phyloP scores from a whole-genome alignment of 2,113 vertebrate genomes.

The Gadus macrocephalus region DNA sequence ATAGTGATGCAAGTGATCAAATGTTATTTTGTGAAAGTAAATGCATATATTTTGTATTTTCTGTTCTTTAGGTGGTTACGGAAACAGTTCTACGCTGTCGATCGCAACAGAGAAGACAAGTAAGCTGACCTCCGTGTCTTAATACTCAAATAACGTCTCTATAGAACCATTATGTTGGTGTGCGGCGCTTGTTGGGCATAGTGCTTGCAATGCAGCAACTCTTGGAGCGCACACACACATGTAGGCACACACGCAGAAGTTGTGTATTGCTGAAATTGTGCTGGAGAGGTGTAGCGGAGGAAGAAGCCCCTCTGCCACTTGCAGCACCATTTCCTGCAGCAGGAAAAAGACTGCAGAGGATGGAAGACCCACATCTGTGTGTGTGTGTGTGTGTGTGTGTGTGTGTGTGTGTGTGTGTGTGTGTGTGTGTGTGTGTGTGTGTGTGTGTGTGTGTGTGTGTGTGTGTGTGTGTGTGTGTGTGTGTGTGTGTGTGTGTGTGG shows the following conservation, averaged over 20 bases:
- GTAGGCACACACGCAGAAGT: neutral
- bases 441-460: slow-evolving; percentile 51
- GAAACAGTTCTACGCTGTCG: slow-evolving; percentile 94
- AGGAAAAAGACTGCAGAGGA: slow-evolving; percentile 65
- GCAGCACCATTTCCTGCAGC: slow-evolving; percentile 60
- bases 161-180: neutral
- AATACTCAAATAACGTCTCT: neutral
- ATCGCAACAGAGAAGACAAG: slow-evolving; percentile 94
- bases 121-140: slow-evolving; percentile 50
- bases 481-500: slow-evolving; percentile 51
- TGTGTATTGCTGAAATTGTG: slow-evolving; percentile 1
- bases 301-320: slow-evolving; percentile 52
- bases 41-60: neutral
- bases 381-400: slow-evolving; percentile 50
- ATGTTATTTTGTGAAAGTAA: no score
- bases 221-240: no score
- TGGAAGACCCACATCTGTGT: slow-evolving; percentile 52
- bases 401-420: neutral
- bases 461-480: neutral
- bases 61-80: slow-evolving; percentile 83
- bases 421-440: slow-evolving; percentile 51
- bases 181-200: neutral
- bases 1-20: no score
- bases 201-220: neutral
- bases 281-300: slow-evolving; percentile 44